Evolutionary conservation across 2,888 invertebrate species (phyloP).

Genomic region (Metallyticus violacea): DNA sequence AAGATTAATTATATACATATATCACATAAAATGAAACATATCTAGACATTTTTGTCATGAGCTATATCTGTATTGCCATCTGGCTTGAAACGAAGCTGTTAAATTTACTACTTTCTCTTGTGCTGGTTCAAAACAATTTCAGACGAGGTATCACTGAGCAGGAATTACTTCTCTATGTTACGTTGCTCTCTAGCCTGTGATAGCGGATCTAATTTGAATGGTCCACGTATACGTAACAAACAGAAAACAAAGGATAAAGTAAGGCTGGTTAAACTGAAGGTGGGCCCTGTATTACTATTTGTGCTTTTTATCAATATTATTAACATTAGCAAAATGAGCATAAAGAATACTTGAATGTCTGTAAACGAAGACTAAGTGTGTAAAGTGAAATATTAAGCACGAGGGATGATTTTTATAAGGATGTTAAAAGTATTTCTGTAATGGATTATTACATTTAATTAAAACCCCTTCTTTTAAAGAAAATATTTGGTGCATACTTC

Average conservation of each 20-base stretch:
- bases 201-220: conserved; percentile 19
- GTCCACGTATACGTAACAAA: conserved; percentile 26
- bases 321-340: not conserved
- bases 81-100: too few relatives aligned
- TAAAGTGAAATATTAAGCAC: not conserved
- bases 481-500: conserved; percentile 31
- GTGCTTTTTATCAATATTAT: not conserved
- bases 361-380: not conserved
- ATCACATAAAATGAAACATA: too few relatives aligned
- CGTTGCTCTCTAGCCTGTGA: conserved; percentile 26
- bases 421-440: not conserved
- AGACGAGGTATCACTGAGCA: not conserved
- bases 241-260: not conserved
- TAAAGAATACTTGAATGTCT: too few relatives aligned
- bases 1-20: too few relatives aligned
- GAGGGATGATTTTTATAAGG: not conserved
- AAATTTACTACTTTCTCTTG: too few relatives aligned
- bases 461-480: not conserved
- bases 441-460: not conserved
- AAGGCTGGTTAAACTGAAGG: not conserved
- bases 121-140: too few relatives aligned
- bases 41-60: too few relatives aligned
- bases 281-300: not conserved
- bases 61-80: too few relatives aligned
- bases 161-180: not conserved